Base-by-base conservation (phyloP, 1,140 invertebrate genomes). In the Tribolium madens region DNA sequence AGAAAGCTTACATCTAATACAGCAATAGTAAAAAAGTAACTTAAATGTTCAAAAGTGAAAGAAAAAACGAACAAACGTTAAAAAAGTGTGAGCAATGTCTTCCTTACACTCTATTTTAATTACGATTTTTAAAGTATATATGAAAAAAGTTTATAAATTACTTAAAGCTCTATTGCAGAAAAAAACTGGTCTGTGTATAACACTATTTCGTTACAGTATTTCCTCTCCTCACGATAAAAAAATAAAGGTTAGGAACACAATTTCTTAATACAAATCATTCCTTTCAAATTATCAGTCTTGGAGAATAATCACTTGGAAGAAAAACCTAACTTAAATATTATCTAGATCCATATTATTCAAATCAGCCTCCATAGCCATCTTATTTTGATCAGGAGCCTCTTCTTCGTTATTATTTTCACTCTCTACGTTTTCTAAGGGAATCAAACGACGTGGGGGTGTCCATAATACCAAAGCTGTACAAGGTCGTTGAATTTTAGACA, bases 391-490 rank as follows among this genome's bases (percentile, higher is more conserved):
- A 74, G 73, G 78, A 2, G 69, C 73, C n/a, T 71, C 72, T 17
- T 80, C 73, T n/a, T 78, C 69, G 60, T 80, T 80, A 57, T 80
- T 80, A 60, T 80, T 80, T 50, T 73, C 69, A 76, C 53, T 69
- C 14, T 79, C 75, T 26, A 5, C 6, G n/a, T 36, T 33, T 15
- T 52, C n/a, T 57, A 52, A 14, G 1, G 47, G 33, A 50, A 64
- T 18, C 3, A 53, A 21, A 12, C 50, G 71, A 1, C 33, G 21
- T n/a, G 91, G 89, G 1, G 93, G 93, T 83, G 92, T 90, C 93
- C 93, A 94, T 2, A 93, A 88, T 2, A 94, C 91, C 79, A 94
- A 81, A 47, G 93, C 93, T 87, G 92, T 94, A 82, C 92, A 92
- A 6, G 92, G 93, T 81, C 91, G 90, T 76, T 92, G 90, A 79